phyloP scores from a whole-genome alignment of 2,888 invertebrate genomes.

The Tetramorium bicarinatum region DNA sequence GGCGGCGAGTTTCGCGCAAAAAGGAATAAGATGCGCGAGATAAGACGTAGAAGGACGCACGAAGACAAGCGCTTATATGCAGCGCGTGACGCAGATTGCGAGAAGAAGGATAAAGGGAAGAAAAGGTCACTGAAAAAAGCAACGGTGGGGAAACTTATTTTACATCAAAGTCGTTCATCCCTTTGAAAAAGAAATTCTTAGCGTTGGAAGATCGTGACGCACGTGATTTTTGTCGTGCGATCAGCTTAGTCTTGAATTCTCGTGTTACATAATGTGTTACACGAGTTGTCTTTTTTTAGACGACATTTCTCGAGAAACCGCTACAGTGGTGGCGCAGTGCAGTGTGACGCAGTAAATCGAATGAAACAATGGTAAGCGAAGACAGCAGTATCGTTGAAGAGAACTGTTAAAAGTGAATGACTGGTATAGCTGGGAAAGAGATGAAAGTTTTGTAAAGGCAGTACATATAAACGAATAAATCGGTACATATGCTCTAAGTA shows the following conservation, averaged over 20 bases:
- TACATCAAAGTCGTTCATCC: constrained; percentile 42
- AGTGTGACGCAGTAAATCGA: neutral
- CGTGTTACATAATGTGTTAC: neutral
- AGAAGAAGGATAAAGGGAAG: constrained; percentile 35
- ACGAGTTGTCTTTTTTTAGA: neutral
- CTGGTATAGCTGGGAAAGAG: neutral
- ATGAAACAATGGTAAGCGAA: neutral
- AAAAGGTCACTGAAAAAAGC: constrained; percentile 49
- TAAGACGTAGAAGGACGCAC: constrained; percentile 29
- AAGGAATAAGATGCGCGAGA: constrained; percentile 41
- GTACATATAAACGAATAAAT: constrained; percentile 32
- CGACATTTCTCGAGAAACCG: neutral
- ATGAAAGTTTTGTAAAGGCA: neutral
- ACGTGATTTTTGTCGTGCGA: constrained; percentile 14
- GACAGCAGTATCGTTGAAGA: too few relatives aligned
- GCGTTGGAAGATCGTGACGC: constrained; percentile 3
- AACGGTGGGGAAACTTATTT: constrained; percentile 24
- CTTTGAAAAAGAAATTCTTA: constrained; percentile 22
- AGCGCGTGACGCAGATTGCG: constrained; percentile 47
- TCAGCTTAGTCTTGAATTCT: neutral
- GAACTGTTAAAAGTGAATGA: neutral
- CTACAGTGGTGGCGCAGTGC: neutral
- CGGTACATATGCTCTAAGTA: constrained; percentile 23
- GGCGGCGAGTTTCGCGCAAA: constrained; percentile 29
- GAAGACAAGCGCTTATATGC: constrained; percentile 48